phyloP scores from a whole-genome alignment of 2,113 vertebrate genomes.

The Psephotus haematonotus region DNA sequence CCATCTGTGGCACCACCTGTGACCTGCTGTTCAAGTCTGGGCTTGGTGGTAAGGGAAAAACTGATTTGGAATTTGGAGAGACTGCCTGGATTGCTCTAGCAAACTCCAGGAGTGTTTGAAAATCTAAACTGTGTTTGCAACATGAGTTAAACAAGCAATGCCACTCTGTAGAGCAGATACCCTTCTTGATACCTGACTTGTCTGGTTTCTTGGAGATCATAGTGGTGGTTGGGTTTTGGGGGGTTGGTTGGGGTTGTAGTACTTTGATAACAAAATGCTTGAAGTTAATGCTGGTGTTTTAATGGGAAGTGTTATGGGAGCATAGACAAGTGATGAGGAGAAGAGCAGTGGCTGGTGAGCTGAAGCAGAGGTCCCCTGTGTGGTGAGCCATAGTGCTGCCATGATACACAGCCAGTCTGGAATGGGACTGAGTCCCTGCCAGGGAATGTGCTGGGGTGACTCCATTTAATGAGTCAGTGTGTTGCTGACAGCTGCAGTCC shows the following conservation, averaged over 20 bases:
- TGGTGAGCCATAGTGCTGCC: not conserved
- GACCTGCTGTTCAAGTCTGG: not conserved
- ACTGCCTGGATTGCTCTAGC: not conserved
- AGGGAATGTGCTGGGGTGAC: not conserved
- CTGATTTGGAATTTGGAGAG: not conserved
- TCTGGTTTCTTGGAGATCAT: not conserved
- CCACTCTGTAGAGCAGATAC: not conserved
- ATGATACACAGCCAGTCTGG: not conserved
- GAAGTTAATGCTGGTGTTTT: not conserved
- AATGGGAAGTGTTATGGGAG: not conserved
- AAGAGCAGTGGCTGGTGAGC: not conserved
- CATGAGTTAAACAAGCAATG: not conserved
- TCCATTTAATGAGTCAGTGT: rapidly evolving
- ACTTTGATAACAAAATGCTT: not conserved
- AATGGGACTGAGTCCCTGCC: not conserved
- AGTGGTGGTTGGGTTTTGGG: not conserved
- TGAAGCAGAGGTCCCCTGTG: not conserved
- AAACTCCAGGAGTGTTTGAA: not conserved
- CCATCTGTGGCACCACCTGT: not conserved
- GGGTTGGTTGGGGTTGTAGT: not conserved
- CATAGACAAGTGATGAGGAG: not conserved
- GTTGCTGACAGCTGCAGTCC: no score
- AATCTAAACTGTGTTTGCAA: not conserved
- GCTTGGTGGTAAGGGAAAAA: not conserved
- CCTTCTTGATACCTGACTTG: not conserved